These are phyloP conservation scores for Vicugna pacos DNA, from an alignment of 2,113 vertebrate species.

Conservation along the genomic window DNA sequence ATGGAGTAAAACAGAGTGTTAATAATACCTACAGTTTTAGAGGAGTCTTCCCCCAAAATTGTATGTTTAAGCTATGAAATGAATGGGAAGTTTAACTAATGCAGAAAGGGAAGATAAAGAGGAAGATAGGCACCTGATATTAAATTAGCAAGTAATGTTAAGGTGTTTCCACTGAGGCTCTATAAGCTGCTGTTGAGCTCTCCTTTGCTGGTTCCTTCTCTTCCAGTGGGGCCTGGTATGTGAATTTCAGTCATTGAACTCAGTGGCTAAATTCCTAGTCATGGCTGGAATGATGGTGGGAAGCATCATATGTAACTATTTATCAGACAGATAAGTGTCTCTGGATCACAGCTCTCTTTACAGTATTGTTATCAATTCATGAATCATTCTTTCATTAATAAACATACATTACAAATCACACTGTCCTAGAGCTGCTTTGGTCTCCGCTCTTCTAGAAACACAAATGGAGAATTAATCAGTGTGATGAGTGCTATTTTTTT, in stretches of 20 bases:
- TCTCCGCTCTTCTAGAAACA: background rate
- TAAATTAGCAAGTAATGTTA: background rate
- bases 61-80: no score
- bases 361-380: background rate
- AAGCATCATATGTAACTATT: slow-evolving; percentile 81
- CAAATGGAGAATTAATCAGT: background rate
- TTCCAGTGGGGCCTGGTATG: slow-evolving; percentile 88
- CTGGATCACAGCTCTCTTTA: background rate
- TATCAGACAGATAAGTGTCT: slow-evolving; percentile 80
- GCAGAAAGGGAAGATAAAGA: background rate
- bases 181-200: no score
- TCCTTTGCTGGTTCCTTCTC: background rate
- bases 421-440: background rate
- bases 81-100: background rate
- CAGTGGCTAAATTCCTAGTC: slow-evolving; percentile 84
- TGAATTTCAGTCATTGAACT: slow-evolving; percentile 82
- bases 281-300: slow-evolving; percentile 87
- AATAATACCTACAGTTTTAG: background rate
- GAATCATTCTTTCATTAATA: background rate
- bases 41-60: background rate
- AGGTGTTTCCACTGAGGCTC: background rate
- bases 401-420: background rate
- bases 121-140: background rate
- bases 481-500: background rate
- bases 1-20: background rate